A percentile compares a stretch with the other conserved stretches of the same genome.
phyloP scores from a whole-genome alignment of 2,113 vertebrate genomes.

The Phalacrocorax aristotelis region DNA sequence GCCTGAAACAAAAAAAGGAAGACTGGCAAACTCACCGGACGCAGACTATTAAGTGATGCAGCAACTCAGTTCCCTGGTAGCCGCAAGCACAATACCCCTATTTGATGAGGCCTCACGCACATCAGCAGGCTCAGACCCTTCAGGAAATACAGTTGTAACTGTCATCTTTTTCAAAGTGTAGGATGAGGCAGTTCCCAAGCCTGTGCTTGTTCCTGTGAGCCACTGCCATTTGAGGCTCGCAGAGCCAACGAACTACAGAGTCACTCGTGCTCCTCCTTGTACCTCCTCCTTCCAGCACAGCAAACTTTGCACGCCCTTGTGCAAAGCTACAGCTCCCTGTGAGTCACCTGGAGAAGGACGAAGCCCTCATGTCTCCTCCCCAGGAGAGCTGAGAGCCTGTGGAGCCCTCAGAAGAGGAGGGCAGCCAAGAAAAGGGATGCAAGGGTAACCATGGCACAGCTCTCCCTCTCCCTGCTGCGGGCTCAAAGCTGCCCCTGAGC shows the following conservation, averaged over 20 bases:
- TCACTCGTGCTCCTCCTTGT: fast-evolving
- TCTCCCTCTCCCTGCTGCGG: not conserved
- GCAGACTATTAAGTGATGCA: not conserved
- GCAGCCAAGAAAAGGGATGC: not conserved
- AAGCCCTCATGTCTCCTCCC: fast-evolving
- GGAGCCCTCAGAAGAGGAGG: not conserved
- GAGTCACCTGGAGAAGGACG: no score
- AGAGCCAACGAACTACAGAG: not conserved
- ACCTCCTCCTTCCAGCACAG: not conserved
- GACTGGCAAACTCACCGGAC: not conserved
- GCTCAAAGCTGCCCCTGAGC: not conserved
- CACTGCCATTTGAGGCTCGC: not conserved
- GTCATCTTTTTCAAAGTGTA: not conserved
- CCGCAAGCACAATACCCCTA: no score
- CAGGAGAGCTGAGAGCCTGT: not conserved
- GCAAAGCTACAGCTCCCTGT: not conserved
- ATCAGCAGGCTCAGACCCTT: not conserved
- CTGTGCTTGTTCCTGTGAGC: not conserved
- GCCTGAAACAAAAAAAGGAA: not conserved
- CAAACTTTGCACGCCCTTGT: not conserved
- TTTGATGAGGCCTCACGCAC: not conserved
- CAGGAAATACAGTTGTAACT: not conserved
- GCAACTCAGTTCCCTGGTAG: not conserved
- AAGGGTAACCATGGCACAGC: fast-evolving
- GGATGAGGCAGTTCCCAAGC: not conserved